Evolutionary conservation across 2,113 vertebrate species (phyloP).

Genomic region (Pelmatolapia mariae): DNA sequence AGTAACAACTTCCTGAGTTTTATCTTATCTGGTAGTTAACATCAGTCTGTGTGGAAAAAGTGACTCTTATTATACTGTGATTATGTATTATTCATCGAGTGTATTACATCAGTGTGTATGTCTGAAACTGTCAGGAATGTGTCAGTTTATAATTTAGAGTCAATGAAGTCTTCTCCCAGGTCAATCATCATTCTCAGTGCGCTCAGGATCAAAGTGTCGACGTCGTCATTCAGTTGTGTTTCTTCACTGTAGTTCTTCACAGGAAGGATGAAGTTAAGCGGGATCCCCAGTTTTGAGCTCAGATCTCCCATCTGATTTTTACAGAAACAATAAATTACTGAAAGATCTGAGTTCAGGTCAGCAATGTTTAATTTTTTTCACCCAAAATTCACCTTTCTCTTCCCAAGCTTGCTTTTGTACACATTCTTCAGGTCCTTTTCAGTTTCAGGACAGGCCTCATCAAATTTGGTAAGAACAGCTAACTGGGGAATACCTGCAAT

Average conservation of each 20-base stretch:
- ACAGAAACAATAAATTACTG: background rate
- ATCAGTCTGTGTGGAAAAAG: too few relatives aligned
- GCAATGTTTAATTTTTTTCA: background rate
- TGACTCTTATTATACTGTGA: too few relatives aligned
- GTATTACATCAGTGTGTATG: too few relatives aligned
- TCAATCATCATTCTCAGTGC: too few relatives aligned
- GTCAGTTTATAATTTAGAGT: too few relatives aligned
- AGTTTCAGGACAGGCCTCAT: background rate
- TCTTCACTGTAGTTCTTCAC: background rate
- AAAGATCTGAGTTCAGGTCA: background rate
- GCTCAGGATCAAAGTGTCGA: too few relatives aligned
- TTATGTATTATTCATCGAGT: too few relatives aligned
- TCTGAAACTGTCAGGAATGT: too few relatives aligned
- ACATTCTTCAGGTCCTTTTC: background rate
- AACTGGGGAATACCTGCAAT: background rate
- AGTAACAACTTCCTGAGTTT: too few relatives aligned
- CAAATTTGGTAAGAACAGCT: background rate
- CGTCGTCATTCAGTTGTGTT: accelerated
- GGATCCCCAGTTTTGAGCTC: background rate
- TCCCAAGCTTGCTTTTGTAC: background rate
- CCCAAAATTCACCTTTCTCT: background rate
- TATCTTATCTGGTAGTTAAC: too few relatives aligned
- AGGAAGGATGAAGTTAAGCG: background rate
- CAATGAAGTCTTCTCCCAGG: too few relatives aligned
- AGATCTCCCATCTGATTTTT: background rate